phyloP scores from a whole-genome alignment of 2,797 vertebrate genomes.

The Merluccius polli region DNA sequence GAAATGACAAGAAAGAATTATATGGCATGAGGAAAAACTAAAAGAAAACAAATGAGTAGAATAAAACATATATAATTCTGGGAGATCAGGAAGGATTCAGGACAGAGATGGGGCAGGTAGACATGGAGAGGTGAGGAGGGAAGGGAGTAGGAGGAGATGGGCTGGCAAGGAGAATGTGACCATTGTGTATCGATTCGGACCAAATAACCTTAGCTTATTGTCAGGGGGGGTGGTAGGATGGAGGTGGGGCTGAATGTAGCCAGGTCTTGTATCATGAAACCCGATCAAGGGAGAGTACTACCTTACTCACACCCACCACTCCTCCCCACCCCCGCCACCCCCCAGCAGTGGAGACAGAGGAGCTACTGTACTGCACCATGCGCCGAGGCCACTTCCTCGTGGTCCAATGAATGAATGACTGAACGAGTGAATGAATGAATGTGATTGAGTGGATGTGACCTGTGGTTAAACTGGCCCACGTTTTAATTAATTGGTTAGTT shows the following conservation, averaged over 20 bases:
- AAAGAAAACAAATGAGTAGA: too few species aligned
- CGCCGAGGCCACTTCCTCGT: background rate
- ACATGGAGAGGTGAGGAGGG: constrained; percentile 9
- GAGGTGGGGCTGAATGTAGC: constrained; percentile 46
- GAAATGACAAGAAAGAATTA: too few species aligned
- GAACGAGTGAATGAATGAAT: background rate
- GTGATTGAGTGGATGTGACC: background rate
- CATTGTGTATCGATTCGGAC: constrained; percentile 62
- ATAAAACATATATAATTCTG: too few species aligned
- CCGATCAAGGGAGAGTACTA: background rate
- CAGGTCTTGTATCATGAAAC: constrained; percentile 62
- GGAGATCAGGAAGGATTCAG: too few species aligned
- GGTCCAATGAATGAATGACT: background rate
- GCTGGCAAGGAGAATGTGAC: constrained; percentile 50
- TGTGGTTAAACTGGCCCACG: background rate
- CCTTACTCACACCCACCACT: background rate
- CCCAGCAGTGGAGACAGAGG: constrained; percentile 4
- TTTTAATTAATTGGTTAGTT: background rate
- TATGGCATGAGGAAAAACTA: too few species aligned
- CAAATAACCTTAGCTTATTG: constrained; percentile 50
- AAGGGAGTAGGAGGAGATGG: constrained; percentile 23
- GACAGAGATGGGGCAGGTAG: constrained; percentile 21
- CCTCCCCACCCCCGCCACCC: background rate
- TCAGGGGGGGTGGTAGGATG: constrained; percentile 59
- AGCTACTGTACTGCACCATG: background rate